Base-by-base conservation (phyloP, 2,113 vertebrate species). In the Eulacestoma nigropectus region DNA sequence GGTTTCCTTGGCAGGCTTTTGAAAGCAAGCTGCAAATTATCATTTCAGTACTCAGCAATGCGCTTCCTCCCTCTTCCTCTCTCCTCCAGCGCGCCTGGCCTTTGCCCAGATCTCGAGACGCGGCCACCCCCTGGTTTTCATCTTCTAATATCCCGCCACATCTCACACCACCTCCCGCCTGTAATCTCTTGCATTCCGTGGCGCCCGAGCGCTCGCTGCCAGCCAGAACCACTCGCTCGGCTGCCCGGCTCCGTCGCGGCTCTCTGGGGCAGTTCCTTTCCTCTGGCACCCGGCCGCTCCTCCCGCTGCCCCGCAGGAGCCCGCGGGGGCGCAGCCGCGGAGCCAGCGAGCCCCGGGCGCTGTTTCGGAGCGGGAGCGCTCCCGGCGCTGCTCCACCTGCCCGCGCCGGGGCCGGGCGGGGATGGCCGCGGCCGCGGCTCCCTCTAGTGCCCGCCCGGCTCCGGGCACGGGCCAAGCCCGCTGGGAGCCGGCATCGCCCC, bases 371-470 rank as follows among this genome's bases (percentile, higher is more conserved):
- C 60, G 11, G 25, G 6, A 44, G 74, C 53, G 7, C 11, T 30
- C 5, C 52, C 39, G 63, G 16, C 3, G 30, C 68, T 1, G 67
- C 52, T 52, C 7, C 64, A 19, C 35, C n/a, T 11, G 47, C 89
- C 33, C 59, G 52, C 10, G 7, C 52, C 14, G 47, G 41, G 27
- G 9, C 26, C 20, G 25, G 47, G 68, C 50, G 9, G 44, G 47
- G 18, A 41, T n/a, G 68, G 60, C 65, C 21, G 60, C 49, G 96
- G 80, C 77, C 53, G 84, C 75, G 41, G 97, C 97, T 95, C 98
- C 98, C 96, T 89, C 97, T 98, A 97, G 97, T 74, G 98, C 93
- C 72, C 84, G 21, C 30, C 84, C 49, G 86, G 46, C 70, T 37
- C 21, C 70, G 63, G 60, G 52, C 83, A 56, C 42, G 11, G 47